Evolutionary conservation across 2,797 vertebrate genomes (phyloP), one percentile per base, ranked within the genome.

Genomic region (Lycodopsis pacificus): DNA sequence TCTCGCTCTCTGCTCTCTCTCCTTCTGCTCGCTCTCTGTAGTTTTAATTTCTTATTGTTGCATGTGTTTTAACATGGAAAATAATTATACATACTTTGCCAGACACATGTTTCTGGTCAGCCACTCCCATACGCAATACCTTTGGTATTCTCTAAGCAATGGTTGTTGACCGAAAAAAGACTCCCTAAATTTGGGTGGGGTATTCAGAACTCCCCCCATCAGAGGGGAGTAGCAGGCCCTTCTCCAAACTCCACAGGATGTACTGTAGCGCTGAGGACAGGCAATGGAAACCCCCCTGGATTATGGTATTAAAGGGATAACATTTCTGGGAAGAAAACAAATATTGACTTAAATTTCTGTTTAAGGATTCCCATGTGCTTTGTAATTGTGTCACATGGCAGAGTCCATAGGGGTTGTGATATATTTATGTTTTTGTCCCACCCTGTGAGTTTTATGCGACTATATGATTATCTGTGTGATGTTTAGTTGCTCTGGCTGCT

Each of bases 171-270:
- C 82, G 82, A 81, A 85, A 84, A 86, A 88, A 91, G 85, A 88
- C 67, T 77, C 86, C 86, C 88, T 83, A 88, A 86, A 91, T 92
- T 81, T 91, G 91, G 89, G 80, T 86, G 84, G 81, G 79, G 70
- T 85, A 71, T 88, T 80, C 77, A 85, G 71, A 88, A 79, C 58
- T 75, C 76, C 73, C 79, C 81, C 53, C 54, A 56, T 78, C 44
- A 83, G 61, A 54, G 77, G 54, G 70, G 82, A 34, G 46, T 46
- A 76, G 56, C 61, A 59, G 76, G 81, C 66, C 75, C 48, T 75
- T 73, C 76, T 75, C 76, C 66, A 76, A 79, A 84, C 88, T 88
- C 81, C 68, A 77, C 82, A 89, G 85, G 80, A 88, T 80, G 61
- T 63, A 63, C 61, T 64, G 25, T 25, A 87, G 66, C 8, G 3